Evolutionary conservation across 2,888 invertebrate species (phyloP).

Genomic region (Drosophila maculinotata): DNA sequence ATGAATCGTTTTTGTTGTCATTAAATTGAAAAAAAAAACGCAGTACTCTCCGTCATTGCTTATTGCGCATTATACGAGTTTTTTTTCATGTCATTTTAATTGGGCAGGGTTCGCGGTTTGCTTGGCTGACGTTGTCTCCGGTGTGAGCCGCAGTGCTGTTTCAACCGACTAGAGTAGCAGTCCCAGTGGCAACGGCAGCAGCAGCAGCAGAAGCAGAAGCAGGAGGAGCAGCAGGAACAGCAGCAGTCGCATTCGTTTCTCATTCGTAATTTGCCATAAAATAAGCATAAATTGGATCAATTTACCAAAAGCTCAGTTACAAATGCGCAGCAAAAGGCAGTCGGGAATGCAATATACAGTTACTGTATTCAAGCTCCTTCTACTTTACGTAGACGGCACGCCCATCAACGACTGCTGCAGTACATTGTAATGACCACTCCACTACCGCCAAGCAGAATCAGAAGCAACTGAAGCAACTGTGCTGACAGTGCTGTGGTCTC

Average conservation of each 20-base stretch:
- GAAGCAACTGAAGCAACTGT: constrained; percentile 23
- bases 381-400: constrained; percentile 10
- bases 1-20: constrained; percentile 7
- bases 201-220: constrained; percentile 4
- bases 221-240: constrained; percentile 10
- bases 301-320: constrained; percentile 77
- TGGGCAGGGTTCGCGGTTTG: constrained; percentile 35
- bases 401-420: constrained; percentile 40
- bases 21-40: constrained; percentile 10
- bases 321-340: constrained; percentile 61
- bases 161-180: constrained; percentile 1
- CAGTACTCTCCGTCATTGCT: constrained; percentile 6
- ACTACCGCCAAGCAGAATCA: constrained; percentile 29
- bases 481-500: constrained; percentile 65
- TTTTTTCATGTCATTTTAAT: constrained; percentile 45
- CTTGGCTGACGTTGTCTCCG: constrained; percentile 7
- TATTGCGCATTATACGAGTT: constrained; percentile 17
- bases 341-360: constrained; percentile 42
- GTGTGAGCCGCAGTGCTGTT: constrained; percentile 9
- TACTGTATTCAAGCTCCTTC: constrained; percentile 28
- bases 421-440: constrained; percentile 65
- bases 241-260: constrained; percentile 62
- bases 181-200: constrained; percentile 18
- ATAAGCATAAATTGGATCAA: constrained; percentile 84
- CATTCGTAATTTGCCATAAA: constrained; percentile 82